Evolutionary conservation across 1,140 invertebrate genomes (phyloP), one percentile per base, ranked within the genome.

Genomic region (Bemisia tabaci): DNA sequence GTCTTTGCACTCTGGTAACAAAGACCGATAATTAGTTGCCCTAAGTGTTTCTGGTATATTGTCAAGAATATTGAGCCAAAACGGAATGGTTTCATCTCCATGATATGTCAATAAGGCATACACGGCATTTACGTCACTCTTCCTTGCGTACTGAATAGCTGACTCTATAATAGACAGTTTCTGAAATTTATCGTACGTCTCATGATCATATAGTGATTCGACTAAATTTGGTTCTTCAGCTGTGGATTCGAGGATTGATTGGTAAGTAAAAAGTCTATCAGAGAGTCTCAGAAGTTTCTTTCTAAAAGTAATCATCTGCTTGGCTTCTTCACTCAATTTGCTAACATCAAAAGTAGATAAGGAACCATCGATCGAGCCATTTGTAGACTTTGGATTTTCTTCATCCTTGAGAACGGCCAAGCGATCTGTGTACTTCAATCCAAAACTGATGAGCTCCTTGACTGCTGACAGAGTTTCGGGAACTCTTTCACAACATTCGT

Each of bases 31-130:
- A 59, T 84, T 82, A 63, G 78, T 69, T 17, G 90, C 89, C 70
- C 82, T 79, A 12, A 86, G 79, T 0, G 88, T 90, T 78, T 92
- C 90, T 22, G 89, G 89, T 71, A 92, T 83, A 74, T 87, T 87
- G 61, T 83, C 85, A 25, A 92, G 74, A 60, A 92, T 84, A 25
- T 84, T 77, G 26, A 92, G 73, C 76, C 87, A 87, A 77, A 90
- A 84, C n/a, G 81, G 76, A 33, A 83, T 72, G 5, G 85, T 78
- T 67, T 81, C 81, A 9, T 79, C 75, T 71, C 87, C 86, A 67
- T 91, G 84, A 74, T 87, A 88, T 1, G 83, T 86, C 22, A 92
- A 84, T 70, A 92, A 82, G 59, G 83, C 80, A 67, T 85, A 82
- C 25, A 92, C 82, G 24, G 79, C 80, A 62, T 76, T 71, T 71